A percentile compares a stretch with the other conserved stretches of the same genome.
Evolutionary conservation across 1,140 invertebrate species (phyloP).

Genomic region (Aethina tumida): DNA sequence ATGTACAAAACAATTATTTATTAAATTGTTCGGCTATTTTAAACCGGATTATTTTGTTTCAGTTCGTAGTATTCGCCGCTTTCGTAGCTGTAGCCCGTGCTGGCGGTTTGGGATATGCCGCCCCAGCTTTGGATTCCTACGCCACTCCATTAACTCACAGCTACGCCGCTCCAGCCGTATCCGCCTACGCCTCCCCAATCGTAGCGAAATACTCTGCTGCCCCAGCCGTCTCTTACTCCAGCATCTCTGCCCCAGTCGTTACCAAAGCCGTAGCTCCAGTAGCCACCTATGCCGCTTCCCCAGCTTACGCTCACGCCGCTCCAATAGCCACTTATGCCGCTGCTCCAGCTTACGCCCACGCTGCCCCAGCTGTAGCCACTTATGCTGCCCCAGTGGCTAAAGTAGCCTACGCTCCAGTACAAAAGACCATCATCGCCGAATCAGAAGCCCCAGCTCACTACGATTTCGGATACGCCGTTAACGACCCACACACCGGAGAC

Average conservation of each 20-base stretch:
- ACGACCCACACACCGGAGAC: conserved; percentile 41
- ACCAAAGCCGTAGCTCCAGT: neutral
- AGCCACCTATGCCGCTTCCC: too few relatives aligned
- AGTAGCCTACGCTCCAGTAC: conserved; percentile 10
- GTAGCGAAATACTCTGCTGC: too few relatives aligned
- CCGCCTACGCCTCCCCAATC: neutral
- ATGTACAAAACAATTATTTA: too few relatives aligned
- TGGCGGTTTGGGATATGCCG: neutral
- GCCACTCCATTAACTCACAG: neutral
- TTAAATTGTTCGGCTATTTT: too few relatives aligned
- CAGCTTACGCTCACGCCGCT: conserved; percentile 3
- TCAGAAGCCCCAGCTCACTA: conserved; percentile 16
- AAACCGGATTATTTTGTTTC: too few relatives aligned
- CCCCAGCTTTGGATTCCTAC: conserved; percentile 1
- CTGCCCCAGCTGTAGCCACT: too few relatives aligned
- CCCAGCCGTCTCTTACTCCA: too few relatives aligned
- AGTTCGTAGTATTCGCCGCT: too few relatives aligned
- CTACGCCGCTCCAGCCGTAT: conserved; percentile 1
- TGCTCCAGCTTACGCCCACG: neutral
- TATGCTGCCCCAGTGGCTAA: conserved; percentile 8
- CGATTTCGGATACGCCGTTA: conserved; percentile 19
- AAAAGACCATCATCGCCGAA: conserved; percentile 6
- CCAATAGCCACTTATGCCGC: neutral
- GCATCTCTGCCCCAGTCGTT: conserved; percentile 26
- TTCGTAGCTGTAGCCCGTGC: too few relatives aligned